These are phyloP conservation scores for Ptychoptera albimana DNA, from an alignment of 2,888 invertebrate genomes.

Conservation along the genomic window DNA sequence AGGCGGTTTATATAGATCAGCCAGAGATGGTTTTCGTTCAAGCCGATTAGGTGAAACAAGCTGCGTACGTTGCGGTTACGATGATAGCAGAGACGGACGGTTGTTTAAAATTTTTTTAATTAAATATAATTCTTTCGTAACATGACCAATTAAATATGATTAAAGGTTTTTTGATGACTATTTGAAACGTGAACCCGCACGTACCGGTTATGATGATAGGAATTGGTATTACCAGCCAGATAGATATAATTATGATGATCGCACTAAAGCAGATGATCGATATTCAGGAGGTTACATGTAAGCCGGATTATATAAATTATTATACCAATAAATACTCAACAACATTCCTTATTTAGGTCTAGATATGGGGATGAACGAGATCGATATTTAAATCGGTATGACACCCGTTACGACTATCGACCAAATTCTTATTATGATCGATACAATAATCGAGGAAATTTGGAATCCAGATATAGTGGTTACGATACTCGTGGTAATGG, in stretches of 20 bases:
- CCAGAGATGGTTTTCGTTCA: background rate
- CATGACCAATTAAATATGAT: no score
- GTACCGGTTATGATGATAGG: constrained; percentile 10
- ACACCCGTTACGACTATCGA: background rate
- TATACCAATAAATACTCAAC: no score
- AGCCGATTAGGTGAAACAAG: background rate
- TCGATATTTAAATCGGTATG: constrained; percentile 11
- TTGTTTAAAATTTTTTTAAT: background rate
- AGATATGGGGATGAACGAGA: no score
- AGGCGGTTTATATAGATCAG: background rate
- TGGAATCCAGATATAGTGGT: background rate
- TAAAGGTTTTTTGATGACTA: background rate
- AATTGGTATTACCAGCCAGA: constrained; percentile 16
- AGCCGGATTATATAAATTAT: no score
- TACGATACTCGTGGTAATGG: constrained; percentile 20
- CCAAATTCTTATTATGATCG: no score
- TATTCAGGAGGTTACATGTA: constrained; percentile 5
- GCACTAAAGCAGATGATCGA: constrained; percentile 6
- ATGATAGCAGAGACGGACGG: background rate
- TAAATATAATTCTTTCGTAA: no score
- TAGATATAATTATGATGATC: constrained; percentile 14
- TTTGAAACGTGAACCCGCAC: background rate
- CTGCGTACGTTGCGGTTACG: background rate
- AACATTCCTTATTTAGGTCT: no score
- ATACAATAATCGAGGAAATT: no score